Percentiles rank a stretch among this genome's conserved stretches.
These are phyloP conservation scores for Cynaeus angustus DNA, from an alignment of 2,888 invertebrate genomes.

Conservation along the genomic window DNA sequence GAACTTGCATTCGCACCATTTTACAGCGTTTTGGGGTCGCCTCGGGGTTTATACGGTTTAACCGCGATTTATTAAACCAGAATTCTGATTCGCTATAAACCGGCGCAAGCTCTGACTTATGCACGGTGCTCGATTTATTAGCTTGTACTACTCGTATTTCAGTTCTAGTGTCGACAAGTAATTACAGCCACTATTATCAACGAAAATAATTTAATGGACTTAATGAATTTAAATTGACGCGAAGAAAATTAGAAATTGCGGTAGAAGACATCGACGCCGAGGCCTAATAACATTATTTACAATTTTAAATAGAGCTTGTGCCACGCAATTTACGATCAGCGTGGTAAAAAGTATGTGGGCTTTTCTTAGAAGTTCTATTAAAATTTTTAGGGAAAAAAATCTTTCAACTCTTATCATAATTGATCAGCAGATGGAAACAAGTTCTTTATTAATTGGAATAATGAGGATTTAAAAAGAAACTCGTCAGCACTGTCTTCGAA, in stretches of 20 bases:
- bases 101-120: conserved; percentile 17
- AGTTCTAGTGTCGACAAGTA: conserved; percentile 39
- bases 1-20: conserved; percentile 14
- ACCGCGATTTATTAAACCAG: conserved; percentile 35
- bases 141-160: conserved; percentile 40
- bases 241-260: conserved; percentile 35
- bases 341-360: conserved; percentile 3
- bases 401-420: conserved; percentile 20
- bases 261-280: conserved; percentile 1
- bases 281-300: conserved; percentile 9
- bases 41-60: conserved; percentile 26
- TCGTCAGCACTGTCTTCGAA: conserved; percentile 20
- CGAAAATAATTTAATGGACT: conserved; percentile 39
- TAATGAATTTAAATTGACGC: conserved; percentile 40
- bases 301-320: conserved; percentile 5
- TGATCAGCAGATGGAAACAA: conserved; percentile 25
- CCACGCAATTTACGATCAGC: not conserved
- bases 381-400: conserved; percentile 13
- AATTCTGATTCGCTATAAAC: conserved; percentile 25
- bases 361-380: conserved; percentile 7
- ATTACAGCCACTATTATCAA: conserved; percentile 34
- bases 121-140: conserved; percentile 32
- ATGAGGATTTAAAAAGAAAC: conserved; percentile 26
- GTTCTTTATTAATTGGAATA: conserved; percentile 33
- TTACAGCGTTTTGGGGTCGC: conserved; percentile 11